Evolutionary conservation across 2,113 vertebrate genomes (phyloP), one percentile per base, ranked within the genome.

Genomic region (Cebidichthys violaceus): DNA sequence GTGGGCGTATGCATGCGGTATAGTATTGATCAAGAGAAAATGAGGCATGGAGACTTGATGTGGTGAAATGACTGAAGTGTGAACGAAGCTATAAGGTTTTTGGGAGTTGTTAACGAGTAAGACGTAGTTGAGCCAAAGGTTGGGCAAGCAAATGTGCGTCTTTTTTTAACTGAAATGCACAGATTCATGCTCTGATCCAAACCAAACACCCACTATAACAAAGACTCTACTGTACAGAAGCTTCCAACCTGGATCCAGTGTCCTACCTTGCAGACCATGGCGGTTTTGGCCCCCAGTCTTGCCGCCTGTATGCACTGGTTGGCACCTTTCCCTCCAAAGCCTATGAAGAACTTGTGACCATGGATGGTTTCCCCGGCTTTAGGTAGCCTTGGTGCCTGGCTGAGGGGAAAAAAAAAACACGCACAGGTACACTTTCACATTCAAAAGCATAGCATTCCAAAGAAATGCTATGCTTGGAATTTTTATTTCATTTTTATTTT

Each of bases 281-380:
- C 95, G 0, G 97, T 95, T 92, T 94, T 96, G 74, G 96, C 96
- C 39, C 98, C 98, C 43, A 99, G 96, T 75, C 96, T 95, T 75
- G 97, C 96, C 70, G 97, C 97, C 89, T 99, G 98, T 78, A 99
- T 94, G 85, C 98, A 99, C 62, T 99, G 98, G 92, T 99, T 99
- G 91, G 98, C 98, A 82, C 98, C 98, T 94, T 99, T 99, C 68
- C 98, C 98, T 78, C 98, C 98, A 86, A 98, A 99, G 75, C 98
- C 98, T 78, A 97, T 95, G 75, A 99, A 98, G 95, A 99, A 99
- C 89, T 96, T 97, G 83, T 96, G 95, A 77, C 98, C 98, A 15
- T 97, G 97, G 92, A 99, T 94, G 74, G 98, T 99, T 94, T 99
- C 98, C 88, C 98, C 98, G 37, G 94, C 94, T 94, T 95, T 99